Percentiles rank a stretch among this genome's conserved stretches.
Conservation (phyloP, 1,140 invertebrate genomes). For the Wiebesia pumilae region DNA sequence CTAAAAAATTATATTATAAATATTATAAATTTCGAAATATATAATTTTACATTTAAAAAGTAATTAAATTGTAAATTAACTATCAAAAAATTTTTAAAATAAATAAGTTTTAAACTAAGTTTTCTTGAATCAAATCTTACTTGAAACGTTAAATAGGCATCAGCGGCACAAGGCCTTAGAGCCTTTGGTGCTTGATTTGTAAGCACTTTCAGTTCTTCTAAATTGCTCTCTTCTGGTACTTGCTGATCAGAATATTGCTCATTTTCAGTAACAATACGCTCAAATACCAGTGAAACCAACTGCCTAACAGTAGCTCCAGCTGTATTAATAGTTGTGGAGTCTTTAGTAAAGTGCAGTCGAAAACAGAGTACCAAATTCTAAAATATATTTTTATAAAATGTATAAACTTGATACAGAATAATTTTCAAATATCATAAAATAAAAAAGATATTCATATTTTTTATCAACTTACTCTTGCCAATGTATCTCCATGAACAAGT, state of each 20-base stretch:
- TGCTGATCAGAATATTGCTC: conserved; percentile 71
- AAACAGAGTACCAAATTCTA: conserved; percentile 97
- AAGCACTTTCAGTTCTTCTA: conserved; percentile 87
- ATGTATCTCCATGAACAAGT: conserved; percentile 92
- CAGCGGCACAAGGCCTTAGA: conserved; percentile 90
- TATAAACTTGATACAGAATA: conserved; percentile 1
- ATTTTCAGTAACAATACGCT: conserved; percentile 89
- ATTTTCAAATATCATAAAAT: conserved; percentile 13
- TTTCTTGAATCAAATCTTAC: conserved; percentile 70
- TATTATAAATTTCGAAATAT: too few species aligned
- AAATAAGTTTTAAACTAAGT: neutral
- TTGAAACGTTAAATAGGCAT: conserved; percentile 97
- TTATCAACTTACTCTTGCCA: conserved; percentile 84
- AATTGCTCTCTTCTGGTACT: conserved; percentile 77
- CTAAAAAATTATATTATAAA: too few species aligned
- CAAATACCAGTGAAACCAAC: conserved; percentile 96
- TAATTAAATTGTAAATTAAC: too few species aligned
- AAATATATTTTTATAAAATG: conserved; percentile 62
- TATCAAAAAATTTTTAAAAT: neutral
- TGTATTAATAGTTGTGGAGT: conserved; percentile 95
- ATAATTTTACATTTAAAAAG: neutral
- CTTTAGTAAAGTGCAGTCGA: conserved; percentile 94
- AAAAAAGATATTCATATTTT: neutral
- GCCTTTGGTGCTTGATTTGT: conserved; percentile 86
- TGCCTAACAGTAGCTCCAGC: conserved; percentile 97